phyloP scores from a whole-genome alignment of 2,888 invertebrate species.

The Eurytoma californica region DNA sequence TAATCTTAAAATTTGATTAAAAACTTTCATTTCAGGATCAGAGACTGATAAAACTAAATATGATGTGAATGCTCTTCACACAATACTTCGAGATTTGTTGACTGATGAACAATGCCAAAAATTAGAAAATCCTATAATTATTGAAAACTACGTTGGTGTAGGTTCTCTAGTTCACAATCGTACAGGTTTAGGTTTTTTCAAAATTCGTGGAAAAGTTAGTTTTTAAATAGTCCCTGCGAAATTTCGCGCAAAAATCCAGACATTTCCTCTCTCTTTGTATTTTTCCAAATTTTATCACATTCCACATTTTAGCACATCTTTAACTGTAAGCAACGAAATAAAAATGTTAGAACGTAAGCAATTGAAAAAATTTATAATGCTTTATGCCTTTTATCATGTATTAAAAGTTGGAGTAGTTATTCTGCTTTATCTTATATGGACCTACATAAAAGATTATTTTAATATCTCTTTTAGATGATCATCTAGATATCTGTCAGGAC shows the following conservation, averaged over 20 bases:
- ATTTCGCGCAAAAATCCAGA: constrained; percentile 2
- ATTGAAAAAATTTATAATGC: constrained; percentile 40
- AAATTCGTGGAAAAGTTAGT: constrained; percentile 90
- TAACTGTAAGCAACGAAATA: constrained; percentile 21
- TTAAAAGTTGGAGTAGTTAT: constrained; percentile 49
- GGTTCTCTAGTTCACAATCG: constrained; percentile 89
- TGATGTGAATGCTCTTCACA: constrained; percentile 67
- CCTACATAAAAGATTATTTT: constrained; percentile 43
- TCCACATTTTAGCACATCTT: constrained; percentile 40
- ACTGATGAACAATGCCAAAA: constrained; percentile 76
- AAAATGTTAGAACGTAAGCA: constrained; percentile 41
- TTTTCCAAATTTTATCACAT: constrained; percentile 37
- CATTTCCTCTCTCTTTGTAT: constrained; percentile 29
- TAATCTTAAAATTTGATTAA: too few relatives aligned
- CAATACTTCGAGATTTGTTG: constrained; percentile 64
- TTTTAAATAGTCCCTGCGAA: constrained; percentile 72
- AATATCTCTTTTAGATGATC: constrained; percentile 44
- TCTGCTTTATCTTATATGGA: constrained; percentile 46
- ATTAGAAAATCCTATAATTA: constrained; percentile 82
- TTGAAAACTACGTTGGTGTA: constrained; percentile 88
- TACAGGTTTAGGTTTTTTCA: constrained; percentile 89
- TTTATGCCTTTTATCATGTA: constrained; percentile 52
- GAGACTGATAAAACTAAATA: constrained; percentile 67
- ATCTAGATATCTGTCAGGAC: constrained; percentile 42
- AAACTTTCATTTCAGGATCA: constrained; percentile 59